phyloP scores from a whole-genome alignment of 2,888 invertebrate genomes.

The Helicoverpa assulta region DNA sequence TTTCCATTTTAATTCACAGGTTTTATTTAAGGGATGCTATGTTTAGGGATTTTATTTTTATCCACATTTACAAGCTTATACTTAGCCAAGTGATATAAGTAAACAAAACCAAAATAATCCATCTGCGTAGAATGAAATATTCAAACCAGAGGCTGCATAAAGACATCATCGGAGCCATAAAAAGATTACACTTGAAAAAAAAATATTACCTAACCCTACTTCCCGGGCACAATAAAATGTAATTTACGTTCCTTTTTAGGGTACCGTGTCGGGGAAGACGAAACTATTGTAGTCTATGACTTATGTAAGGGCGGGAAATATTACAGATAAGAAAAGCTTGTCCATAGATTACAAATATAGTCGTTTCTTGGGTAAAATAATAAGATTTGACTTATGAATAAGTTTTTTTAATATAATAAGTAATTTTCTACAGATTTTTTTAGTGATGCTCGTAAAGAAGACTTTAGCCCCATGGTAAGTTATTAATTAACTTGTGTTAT shows the following conservation, averaged over 20 bases:
- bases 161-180: constrained; percentile 37
- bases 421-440: too few species aligned
- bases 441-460: too few species aligned
- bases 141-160: constrained; percentile 17
- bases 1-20: neutral
- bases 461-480: too few species aligned
- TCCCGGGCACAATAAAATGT: constrained; percentile 43
- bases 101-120: neutral
- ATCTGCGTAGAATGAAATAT: neutral
- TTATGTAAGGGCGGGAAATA: constrained; percentile 21
- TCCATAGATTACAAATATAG: neutral
- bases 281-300: constrained; percentile 39
- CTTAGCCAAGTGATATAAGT: neutral
- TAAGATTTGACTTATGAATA: too few species aligned
- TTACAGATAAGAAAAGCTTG: neutral
- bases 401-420: too few species aligned
- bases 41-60: too few species aligned
- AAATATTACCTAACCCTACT: constrained; percentile 35
- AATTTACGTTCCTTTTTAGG: constrained; percentile 52
- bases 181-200: constrained; percentile 44
- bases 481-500: too few species aligned
- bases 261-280: constrained; percentile 21
- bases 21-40: neutral
- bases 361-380: neutral
- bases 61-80: neutral